A percentile compares a stretch with the other conserved stretches of the same genome.
Conservation (phyloP, 2,797 vertebrate species). For the Gouania willdenowi region DNA sequence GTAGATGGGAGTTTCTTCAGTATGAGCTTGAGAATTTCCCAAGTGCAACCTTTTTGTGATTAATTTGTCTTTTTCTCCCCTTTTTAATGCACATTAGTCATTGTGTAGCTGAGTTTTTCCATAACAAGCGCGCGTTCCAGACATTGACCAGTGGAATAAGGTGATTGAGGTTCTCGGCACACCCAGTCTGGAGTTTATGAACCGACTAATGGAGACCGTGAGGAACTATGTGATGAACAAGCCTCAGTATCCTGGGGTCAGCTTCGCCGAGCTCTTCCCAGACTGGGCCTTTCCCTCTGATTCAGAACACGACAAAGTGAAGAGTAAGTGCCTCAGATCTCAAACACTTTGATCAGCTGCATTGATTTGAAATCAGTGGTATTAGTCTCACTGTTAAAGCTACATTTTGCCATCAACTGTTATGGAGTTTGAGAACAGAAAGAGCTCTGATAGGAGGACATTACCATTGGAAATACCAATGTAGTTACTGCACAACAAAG, state of each 20-base stretch:
- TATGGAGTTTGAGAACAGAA: no score
- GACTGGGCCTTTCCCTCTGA: conserved; percentile 97
- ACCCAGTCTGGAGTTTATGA: conserved; percentile 93
- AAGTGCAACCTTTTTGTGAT: no score
- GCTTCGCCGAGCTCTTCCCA: conserved; percentile 91
- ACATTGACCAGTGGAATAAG: conserved; percentile 99
- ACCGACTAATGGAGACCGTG: conserved; percentile 94
- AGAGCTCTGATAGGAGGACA: no score
- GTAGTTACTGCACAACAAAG: conserved; percentile 1
- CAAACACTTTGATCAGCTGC: no score
- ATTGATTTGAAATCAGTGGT: no score
- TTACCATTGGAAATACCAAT: no score
- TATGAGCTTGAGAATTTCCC: no score
- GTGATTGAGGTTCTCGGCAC: conserved; percentile 97
- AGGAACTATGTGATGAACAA: conserved; percentile 98
- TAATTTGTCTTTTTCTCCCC: background rate
- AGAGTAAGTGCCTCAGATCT: conserved; percentile 79
- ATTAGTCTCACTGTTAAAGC: no score
- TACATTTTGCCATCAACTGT: no score
- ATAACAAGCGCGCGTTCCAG: conserved; percentile 65
- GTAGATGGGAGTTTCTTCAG: no score
- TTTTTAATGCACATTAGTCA: background rate
- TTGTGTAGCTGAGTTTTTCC: conserved; percentile 25
- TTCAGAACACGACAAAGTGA: conserved; percentile 92
- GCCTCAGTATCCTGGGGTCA: conserved; percentile 92